A percentile compares a stretch with the other conserved stretches of the same genome.
Evolutionary conservation across 2,888 invertebrate genomes (phyloP).

Genomic region (Cerceris ruficornis): DNA sequence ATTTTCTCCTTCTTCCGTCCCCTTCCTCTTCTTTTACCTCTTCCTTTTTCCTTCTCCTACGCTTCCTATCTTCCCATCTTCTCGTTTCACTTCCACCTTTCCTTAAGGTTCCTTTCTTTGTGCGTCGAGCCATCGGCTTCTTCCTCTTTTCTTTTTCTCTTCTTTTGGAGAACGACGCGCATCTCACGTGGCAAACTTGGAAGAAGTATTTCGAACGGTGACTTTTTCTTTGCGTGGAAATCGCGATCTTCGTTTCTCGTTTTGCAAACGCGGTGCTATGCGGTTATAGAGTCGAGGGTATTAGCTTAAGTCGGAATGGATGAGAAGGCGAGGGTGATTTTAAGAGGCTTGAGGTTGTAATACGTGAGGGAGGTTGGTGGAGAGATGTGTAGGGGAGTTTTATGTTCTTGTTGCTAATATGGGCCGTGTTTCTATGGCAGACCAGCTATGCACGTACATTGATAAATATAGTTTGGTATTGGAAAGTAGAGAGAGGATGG

Average conservation of each 20-base stretch:
- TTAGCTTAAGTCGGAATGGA: no score
- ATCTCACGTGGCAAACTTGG: slow-evolving; percentile 34
- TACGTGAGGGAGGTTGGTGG: no score
- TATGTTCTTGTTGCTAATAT: no score
- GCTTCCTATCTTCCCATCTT: slow-evolving; percentile 47
- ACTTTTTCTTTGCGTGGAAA: background rate
- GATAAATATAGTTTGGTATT: no score
- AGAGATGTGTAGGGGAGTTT: no score
- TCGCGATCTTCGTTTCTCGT: slow-evolving; percentile 3
- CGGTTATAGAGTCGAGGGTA: no score
- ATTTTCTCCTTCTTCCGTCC: slow-evolving; percentile 27
- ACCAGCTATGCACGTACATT: no score
- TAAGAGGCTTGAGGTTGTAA: no score
- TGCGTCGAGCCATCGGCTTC: background rate
- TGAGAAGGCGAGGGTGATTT: no score
- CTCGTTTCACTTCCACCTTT: slow-evolving; percentile 19
- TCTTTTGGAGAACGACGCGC: background rate
- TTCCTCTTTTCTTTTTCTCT: slow-evolving; percentile 1
- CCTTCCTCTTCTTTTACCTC: slow-evolving; percentile 6
- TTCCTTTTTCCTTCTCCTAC: slow-evolving; percentile 34
- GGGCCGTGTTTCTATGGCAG: no score
- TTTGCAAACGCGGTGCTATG: background rate
- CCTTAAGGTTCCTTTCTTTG: slow-evolving; percentile 16
- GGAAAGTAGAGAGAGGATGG: no score
- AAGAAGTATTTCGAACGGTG: slow-evolving; percentile 36